Evolutionary conservation across 2,113 vertebrate genomes (phyloP).

Genomic region (Heliornis fulica): DNA sequence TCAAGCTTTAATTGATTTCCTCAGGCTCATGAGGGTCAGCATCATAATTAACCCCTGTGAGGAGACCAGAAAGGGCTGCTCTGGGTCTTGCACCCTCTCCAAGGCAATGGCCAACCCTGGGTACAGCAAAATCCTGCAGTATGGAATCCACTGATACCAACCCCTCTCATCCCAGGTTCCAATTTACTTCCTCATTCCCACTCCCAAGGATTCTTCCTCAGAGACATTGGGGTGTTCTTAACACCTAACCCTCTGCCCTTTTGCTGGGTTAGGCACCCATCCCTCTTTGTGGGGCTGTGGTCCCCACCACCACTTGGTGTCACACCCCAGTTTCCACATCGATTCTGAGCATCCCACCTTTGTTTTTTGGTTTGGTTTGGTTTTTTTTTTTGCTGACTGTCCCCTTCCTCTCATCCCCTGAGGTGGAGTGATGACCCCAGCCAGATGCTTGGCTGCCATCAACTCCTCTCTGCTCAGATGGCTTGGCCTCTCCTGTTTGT

Average conservation of each 20-base stretch:
- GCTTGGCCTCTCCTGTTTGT: not conserved
- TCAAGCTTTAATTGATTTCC: not conserved
- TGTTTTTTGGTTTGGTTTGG: not conserved
- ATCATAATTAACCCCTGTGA: not conserved
- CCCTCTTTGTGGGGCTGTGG: rapidly evolving
- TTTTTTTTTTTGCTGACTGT: not conserved
- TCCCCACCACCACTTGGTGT: not conserved
- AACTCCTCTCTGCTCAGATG: not conserved
- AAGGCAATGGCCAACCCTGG: not conserved
- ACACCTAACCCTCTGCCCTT: not conserved
- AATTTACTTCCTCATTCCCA: not conserved
- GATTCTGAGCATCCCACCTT: not conserved
- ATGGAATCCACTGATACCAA: rapidly evolving
- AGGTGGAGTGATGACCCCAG: not conserved
- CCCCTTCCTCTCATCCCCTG: not conserved
- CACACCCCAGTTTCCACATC: not conserved
- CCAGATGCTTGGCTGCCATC: not conserved
- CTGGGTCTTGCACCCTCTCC: not conserved
- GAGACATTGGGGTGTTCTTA: not conserved
- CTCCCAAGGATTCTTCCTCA: not conserved
- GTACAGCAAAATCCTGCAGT: not conserved
- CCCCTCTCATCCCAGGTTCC: not conserved
- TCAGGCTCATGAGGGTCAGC: not conserved
- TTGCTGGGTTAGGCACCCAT: rapidly evolving
- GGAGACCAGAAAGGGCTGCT: not conserved